Base-by-base conservation (phyloP, 1,140 invertebrate species). In the Telenomus remus region DNA sequence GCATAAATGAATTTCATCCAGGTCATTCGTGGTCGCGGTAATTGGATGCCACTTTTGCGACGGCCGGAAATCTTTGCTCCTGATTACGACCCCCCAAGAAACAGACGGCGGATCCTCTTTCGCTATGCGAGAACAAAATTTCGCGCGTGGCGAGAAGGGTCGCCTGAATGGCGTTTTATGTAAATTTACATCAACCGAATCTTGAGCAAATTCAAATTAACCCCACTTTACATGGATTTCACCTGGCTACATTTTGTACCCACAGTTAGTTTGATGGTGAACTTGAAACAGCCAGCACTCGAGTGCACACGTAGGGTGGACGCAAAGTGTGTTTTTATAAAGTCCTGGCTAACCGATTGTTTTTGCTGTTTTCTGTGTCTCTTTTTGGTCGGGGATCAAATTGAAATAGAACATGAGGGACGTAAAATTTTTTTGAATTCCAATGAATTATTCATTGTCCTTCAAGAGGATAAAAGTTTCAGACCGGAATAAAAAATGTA, bases 161-260 rank as follows among this genome's bases (percentile, higher is more conserved):
- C 46, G 70, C n/a, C 46, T 61, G 49, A 72, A 74, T 74, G 42
- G 63, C 71, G 49, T 66, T 74, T 74, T 74, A 74, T 74, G 71
- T 57, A 74, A 74, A 74, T 74, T 49, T 14, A 49, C 66, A 74
- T 74, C 71, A 74, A 68, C 71, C 51, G 57, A 74, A 74, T 66
- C 61, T 51, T 63, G 50, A 65, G 63, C 56, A 68, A 74, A 74
- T 74, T 74, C 42, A 66, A 74, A 74, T 74, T 74, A 66, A 74
- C 63, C 44, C 51, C 37, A 61, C 61, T 65, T 73, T 73, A 61
- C 61, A 66, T 55, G 51, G 61, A 73, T 73, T 72, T 60, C 60
- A 60, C 48, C 69, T 60, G 54, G 49, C 68, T 53, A 65, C 54
- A 59, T 65, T 72, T 72, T 60, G 69, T 59, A 72, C 35, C 1